A percentile compares a stretch with the other conserved stretches of the same genome.
Evolutionary conservation across 2,113 vertebrate genomes (phyloP).

Genomic region (Dromaius novaehollandiae): DNA sequence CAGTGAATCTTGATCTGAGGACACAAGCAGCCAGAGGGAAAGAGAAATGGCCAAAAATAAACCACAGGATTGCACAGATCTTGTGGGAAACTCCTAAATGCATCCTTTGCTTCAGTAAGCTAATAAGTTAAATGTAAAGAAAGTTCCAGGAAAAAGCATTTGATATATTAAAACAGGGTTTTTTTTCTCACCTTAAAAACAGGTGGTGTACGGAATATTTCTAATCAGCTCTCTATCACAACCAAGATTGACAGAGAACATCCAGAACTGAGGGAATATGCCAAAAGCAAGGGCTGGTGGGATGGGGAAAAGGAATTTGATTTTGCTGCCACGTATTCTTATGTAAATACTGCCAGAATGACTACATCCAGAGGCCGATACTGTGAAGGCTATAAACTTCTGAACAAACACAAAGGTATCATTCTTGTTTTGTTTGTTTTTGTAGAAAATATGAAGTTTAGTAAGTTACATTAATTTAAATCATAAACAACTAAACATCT

Average conservation of each 20-base stretch:
- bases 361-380: constrained; percentile 83
- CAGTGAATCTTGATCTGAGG: not conserved
- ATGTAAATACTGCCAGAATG: constrained; percentile 84
- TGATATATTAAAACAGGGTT: not conserved
- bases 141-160: not conserved
- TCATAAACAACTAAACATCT: not conserved
- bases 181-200: constrained; percentile 29
- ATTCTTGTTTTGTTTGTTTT: not conserved
- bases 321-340: constrained; percentile 88
- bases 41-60: not conserved
- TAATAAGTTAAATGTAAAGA: not conserved
- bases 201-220: constrained; percentile 92
- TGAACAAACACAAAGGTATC: constrained; percentile 87
- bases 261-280: constrained; percentile 83
- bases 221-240: constrained; percentile 92
- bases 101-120: not conserved
- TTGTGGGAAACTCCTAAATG: not conserved
- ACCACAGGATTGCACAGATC: not conserved
- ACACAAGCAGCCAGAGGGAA: not conserved
- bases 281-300: constrained; percentile 89
- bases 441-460: not conserved
- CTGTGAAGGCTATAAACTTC: constrained; percentile 87
- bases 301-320: constrained; percentile 87
- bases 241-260: constrained; percentile 92
- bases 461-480: not conserved